phyloP scores from a whole-genome alignment of 2,888 invertebrate genomes.

The Pelosia muscerda region DNA sequence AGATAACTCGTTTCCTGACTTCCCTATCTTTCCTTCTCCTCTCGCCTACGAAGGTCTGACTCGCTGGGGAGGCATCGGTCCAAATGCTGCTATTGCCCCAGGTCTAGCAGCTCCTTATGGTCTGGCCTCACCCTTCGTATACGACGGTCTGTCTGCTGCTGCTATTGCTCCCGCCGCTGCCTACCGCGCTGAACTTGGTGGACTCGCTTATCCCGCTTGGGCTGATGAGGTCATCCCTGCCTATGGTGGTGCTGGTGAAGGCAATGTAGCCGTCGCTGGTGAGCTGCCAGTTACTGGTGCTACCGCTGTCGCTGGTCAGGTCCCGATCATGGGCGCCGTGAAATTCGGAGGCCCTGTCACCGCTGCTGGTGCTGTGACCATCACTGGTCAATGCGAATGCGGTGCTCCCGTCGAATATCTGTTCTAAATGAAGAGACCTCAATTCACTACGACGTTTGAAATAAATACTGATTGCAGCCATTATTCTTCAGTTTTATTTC shows the following conservation, averaged over 20 bases:
- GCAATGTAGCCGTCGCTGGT: conserved; percentile 34
- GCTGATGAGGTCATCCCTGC: background rate
- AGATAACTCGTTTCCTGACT: too few relatives aligned
- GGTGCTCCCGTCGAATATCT: conserved; percentile 10
- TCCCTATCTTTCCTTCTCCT: too few relatives aligned
- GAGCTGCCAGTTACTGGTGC: conserved; percentile 37
- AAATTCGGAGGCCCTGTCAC: conserved; percentile 26
- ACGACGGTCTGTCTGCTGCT: conserved; percentile 1
- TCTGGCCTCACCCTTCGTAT: background rate
- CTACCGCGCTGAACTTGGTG: too few relatives aligned
- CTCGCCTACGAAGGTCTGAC: too few relatives aligned
- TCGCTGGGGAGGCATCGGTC: conserved; percentile 17
- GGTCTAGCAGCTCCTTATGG: conserved; percentile 16
- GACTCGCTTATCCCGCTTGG: too few relatives aligned
- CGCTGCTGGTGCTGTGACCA: conserved; percentile 34
- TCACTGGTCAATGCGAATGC: conserved; percentile 32
- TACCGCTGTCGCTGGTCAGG: conserved; percentile 35
- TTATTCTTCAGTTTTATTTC: too few relatives aligned
- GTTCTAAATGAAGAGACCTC: background rate
- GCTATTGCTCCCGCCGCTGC: too few relatives aligned
- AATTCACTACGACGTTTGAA: background rate
- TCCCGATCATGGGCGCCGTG: conserved; percentile 37
- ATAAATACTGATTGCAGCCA: too few relatives aligned
- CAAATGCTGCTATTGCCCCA: conserved; percentile 20
- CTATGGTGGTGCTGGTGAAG: conserved; percentile 37